A percentile compares a stretch with the other conserved stretches of the same genome.
Evolutionary conservation across 2,888 invertebrate genomes (phyloP).

Genomic region (Lepetodrilus schrolli): DNA sequence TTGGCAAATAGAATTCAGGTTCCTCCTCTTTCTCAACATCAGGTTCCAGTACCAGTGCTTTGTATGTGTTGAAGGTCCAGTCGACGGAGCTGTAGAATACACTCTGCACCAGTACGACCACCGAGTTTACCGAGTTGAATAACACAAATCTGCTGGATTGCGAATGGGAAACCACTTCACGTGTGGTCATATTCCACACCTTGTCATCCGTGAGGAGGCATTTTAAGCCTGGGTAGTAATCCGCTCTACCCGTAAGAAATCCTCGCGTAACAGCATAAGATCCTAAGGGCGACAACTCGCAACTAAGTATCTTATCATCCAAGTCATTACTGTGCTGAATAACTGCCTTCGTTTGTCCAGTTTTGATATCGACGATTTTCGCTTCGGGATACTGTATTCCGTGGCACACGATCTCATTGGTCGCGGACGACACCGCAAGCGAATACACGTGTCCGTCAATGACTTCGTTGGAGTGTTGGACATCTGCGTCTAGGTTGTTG

Average conservation of each 20-base stretch:
- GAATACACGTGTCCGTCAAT: conserved; percentile 53
- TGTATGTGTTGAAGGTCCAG: conserved; percentile 58
- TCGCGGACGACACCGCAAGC: conserved; percentile 45
- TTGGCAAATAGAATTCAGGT: conserved; percentile 47
- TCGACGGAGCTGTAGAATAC: conserved; percentile 52
- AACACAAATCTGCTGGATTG: conserved; percentile 46
- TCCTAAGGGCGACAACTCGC: conserved; percentile 58
- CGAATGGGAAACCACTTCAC: conserved; percentile 39
- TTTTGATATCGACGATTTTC: conserved; percentile 56
- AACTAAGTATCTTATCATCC: conserved; percentile 42
- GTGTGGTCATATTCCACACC: conserved; percentile 60
- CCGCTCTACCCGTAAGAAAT: conserved; percentile 26
- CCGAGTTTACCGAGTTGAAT: conserved; percentile 50
- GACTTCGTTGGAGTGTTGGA: conserved; percentile 57
- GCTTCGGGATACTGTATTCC: conserved; percentile 56
- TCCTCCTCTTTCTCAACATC: conserved; percentile 39
- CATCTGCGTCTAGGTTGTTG: conserved; percentile 65
- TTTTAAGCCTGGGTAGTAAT: conserved; percentile 37
- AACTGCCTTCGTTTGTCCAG: conserved; percentile 52
- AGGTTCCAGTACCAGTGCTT: conserved; percentile 48
- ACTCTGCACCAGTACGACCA: conserved; percentile 54
- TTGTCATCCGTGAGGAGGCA: conserved; percentile 53
- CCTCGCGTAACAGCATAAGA: conserved; percentile 54
- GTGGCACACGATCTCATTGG: conserved; percentile 50
- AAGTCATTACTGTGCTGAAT: conserved; percentile 56